A percentile compares a stretch with the other conserved stretches of the same genome.
These are phyloP conservation scores for Criorhina ranunculi DNA, from an alignment of 2,888 invertebrate species.

Conservation along the genomic window DNA sequence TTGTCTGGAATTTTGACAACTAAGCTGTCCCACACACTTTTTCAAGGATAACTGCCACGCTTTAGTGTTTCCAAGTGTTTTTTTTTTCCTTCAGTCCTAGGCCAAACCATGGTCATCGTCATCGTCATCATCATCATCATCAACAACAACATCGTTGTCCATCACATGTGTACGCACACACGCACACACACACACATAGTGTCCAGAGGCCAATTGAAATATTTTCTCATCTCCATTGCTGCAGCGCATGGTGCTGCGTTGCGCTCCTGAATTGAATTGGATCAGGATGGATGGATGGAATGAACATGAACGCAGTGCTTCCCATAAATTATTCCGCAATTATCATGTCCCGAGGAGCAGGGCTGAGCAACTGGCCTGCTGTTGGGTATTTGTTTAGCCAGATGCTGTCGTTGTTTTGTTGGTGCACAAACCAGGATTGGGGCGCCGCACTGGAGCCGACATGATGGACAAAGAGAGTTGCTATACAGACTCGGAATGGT, in stretches of 20 bases:
- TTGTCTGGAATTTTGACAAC: conserved; percentile 65
- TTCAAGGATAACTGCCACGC: conserved; percentile 65
- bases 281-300: conserved; percentile 72
- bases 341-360: conserved; percentile 69
- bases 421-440: conserved; percentile 33
- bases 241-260: conserved; percentile 11
- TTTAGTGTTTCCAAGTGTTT: conserved; percentile 30
- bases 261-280: conserved; percentile 68
- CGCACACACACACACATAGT: conserved; percentile 36
- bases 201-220: conserved; percentile 71
- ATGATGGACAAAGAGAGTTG: conserved; percentile 49
- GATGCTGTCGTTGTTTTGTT: conserved; percentile 57
- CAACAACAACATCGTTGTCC: conserved; percentile 59
- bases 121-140: conserved; percentile 57
- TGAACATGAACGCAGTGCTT: conserved; percentile 66
- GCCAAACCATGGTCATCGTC: conserved; percentile 6
- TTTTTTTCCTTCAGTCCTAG: not conserved
- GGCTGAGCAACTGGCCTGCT: conserved; percentile 38
- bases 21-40: conserved; percentile 28
- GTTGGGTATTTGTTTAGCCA: conserved; percentile 59
- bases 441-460: conserved; percentile 69
- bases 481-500: conserved; percentile 13
- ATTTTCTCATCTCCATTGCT: conserved; percentile 42
- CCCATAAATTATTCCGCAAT: conserved; percentile 76
- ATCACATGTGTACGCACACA: conserved; percentile 47